Conservation (phyloP, 2,888 invertebrate genomes). For the Drosophila hamatofila region DNA sequence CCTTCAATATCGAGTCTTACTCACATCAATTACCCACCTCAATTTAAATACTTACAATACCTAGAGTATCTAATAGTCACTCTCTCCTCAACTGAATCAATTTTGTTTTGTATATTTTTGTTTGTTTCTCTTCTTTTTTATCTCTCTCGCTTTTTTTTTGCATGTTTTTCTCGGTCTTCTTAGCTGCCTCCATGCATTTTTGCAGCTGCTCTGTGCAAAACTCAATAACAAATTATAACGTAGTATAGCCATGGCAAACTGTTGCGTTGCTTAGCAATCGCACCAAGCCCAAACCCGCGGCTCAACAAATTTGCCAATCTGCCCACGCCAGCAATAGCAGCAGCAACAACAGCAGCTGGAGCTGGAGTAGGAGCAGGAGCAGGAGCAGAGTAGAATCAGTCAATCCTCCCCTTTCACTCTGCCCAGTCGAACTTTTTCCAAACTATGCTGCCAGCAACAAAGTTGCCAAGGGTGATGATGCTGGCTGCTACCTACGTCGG, state of each 20-base stretch:
- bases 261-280: constrained; percentile 84
- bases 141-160: constrained; percentile 12
- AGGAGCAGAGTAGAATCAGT: constrained; percentile 22
- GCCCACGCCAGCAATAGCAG: constrained; percentile 30
- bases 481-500: constrained; percentile 49
- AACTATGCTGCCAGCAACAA: constrained; percentile 78
- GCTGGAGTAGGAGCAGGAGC: not conserved
- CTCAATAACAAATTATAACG: constrained; percentile 84
- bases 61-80: constrained; percentile 6
- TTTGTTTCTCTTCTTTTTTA: constrained; percentile 34
- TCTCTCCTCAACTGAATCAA: not conserved
- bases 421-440: constrained; percentile 50
- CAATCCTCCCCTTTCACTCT: constrained; percentile 16
- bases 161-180: constrained; percentile 41
- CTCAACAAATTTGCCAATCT: constrained; percentile 62
- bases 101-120: constrained; percentile 30
- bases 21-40: not conserved
- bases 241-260: constrained; percentile 85
- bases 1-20: not conserved
- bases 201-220: constrained; percentile 80
- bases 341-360: not conserved
- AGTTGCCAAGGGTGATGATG: constrained; percentile 78
- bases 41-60: too few species aligned
- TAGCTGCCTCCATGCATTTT: constrained; percentile 64
- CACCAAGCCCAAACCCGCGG: constrained; percentile 23